A percentile compares a stretch with the other conserved stretches of the same genome.
Evolutionary conservation across 2,888 invertebrate species (phyloP).

Genomic region (Platycheirus albimanus): DNA sequence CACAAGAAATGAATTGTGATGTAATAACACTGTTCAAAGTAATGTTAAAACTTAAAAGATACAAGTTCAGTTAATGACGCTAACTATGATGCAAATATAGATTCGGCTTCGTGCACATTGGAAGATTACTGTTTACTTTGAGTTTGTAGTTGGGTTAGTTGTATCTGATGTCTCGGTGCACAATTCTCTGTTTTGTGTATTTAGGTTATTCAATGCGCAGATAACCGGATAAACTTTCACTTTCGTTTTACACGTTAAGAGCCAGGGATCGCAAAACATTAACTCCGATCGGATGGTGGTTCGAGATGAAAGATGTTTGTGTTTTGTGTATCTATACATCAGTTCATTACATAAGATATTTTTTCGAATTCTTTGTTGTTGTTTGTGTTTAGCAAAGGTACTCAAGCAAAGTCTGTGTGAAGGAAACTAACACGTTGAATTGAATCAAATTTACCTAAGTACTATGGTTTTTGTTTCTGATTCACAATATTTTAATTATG

Average conservation of each 20-base stretch:
- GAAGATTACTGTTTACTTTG: neutral
- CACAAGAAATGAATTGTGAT: neutral
- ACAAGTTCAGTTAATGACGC: slow-evolving; percentile 34
- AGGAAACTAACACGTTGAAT: too few relatives aligned
- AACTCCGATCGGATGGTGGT: slow-evolving; percentile 6
- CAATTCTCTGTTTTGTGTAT: slow-evolving; percentile 23
- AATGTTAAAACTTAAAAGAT: slow-evolving; percentile 6
- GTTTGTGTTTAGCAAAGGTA: slow-evolving; percentile 1
- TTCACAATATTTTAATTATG: too few relatives aligned
- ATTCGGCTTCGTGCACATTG: slow-evolving; percentile 24
- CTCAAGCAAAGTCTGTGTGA: too few relatives aligned
- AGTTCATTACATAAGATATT: slow-evolving; percentile 9
- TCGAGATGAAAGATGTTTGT: slow-evolving; percentile 4
- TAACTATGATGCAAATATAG: slow-evolving; percentile 25
- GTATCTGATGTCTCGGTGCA: slow-evolving; percentile 8
- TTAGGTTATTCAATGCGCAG: slow-evolving; percentile 62
- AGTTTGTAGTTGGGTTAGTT: neutral
- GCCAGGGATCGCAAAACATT: slow-evolving; percentile 30
- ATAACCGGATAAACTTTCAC: slow-evolving; percentile 71
- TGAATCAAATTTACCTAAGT: too few relatives aligned
- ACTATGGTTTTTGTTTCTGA: too few relatives aligned
- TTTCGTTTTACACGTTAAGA: slow-evolving; percentile 31
- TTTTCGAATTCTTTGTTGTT: neutral
- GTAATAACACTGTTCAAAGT: neutral
- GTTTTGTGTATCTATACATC: neutral